Base-by-base conservation (phyloP, 2,113 vertebrate genomes). In the human region DNA sequence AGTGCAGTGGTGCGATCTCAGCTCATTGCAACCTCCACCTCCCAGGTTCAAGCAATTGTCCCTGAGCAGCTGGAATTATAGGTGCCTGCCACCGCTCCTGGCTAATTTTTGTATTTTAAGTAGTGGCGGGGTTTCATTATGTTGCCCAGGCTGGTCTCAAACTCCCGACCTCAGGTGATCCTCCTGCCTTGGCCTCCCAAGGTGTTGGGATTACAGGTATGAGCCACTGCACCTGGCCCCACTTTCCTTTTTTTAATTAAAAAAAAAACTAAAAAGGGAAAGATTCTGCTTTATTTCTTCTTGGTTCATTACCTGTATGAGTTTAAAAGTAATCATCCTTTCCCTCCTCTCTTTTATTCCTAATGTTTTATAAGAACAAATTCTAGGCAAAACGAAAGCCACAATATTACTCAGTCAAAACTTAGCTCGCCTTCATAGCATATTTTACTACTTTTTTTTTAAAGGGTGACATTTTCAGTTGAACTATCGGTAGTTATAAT, bases 391-490 rank as follows among this genome's bases (percentile, higher is more conserved):
- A 96, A 20, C 81, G 1, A 55, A 83, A 98, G 72, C 61, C 17
- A 96, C n/a, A 72, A 70, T 1, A 25, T 52, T 95, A 48, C 68
- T 96, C 89, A 84, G 59, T 13, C n/a, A 38, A 89, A 96, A 89
- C 2, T 82, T 3, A 81, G 30, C 32, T 94, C 35, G 30, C 17
- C 90, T 86, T 73, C 93, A 76, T 50, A 89, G 94, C 66, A 32
- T 30, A 59, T 64, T 48, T 79, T 87, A 75, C 59, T 38, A 90
- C 70, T 10, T 38, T 78, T 20, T 57, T 85, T 59, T 93, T 86
- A 92, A 84, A 88, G 25, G 2, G 73, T 9, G 12, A 32, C 73
- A 81, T 80, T 97, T 98, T 76, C 96, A 85, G 52, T 87, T 96
- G 68, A 94, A 59, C 27, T 32, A 14, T 32, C 75, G 95, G 68